These are phyloP conservation scores for Leptinotarsa rubiginosa DNA, from an alignment of 2,888 invertebrate genomes.

Conservation along the genomic window DNA sequence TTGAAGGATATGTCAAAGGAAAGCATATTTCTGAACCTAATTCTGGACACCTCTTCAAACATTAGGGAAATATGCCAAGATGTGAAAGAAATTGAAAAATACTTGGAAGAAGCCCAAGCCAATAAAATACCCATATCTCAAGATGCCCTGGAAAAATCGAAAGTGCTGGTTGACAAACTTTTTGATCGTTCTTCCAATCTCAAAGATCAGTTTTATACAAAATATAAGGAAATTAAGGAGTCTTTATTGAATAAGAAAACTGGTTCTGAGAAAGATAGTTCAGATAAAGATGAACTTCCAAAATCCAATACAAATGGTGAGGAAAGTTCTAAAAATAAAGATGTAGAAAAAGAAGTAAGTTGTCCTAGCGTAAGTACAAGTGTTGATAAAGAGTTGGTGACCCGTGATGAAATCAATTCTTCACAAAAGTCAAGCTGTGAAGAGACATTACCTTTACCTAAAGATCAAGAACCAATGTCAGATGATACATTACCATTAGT, in stretches of 20 bases:
- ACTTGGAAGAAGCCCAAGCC: conserved; percentile 32
- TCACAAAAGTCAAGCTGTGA: background rate
- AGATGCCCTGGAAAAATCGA: conserved; percentile 44
- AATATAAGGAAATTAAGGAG: conserved; percentile 28
- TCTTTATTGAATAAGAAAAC: background rate
- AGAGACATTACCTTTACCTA: background rate
- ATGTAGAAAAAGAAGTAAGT: background rate
- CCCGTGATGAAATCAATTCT: background rate
- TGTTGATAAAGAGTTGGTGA: background rate
- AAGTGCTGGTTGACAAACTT: conserved; percentile 45
- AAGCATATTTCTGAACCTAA: conserved; percentile 35
- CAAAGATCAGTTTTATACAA: conserved; percentile 44
- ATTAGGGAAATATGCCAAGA: conserved; percentile 40
- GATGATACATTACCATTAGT: background rate
- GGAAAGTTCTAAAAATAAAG: background rate
- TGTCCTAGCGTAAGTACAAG: background rate
- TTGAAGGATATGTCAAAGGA: conserved; percentile 29
- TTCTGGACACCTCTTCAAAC: conserved; percentile 43
- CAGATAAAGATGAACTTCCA: background rate
- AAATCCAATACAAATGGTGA: background rate
- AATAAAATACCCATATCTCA: conserved; percentile 33
- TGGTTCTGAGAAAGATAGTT: background rate
- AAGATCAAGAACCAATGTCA: background rate
- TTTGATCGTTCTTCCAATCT: conserved; percentile 38
- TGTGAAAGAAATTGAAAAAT: conserved; percentile 38